A percentile compares a stretch with the other conserved stretches of the same genome.
These are phyloP conservation scores for Sciurus niger DNA, from an alignment of 2,113 vertebrate genomes.

Conservation along the genomic window DNA sequence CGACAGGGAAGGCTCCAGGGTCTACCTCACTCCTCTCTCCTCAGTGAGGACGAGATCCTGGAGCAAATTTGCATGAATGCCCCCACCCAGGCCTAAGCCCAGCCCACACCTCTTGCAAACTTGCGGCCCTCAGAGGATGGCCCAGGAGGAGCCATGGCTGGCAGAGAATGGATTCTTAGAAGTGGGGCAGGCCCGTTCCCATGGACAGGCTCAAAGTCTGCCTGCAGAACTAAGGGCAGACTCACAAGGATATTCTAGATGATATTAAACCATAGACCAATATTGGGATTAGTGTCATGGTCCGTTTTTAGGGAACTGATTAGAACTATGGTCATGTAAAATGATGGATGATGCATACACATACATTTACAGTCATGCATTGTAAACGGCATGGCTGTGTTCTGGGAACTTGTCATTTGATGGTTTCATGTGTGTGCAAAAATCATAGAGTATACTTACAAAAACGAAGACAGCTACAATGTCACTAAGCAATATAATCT, in stretches of 20 bases:
- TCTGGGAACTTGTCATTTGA: neutral
- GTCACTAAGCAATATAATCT: neutral
- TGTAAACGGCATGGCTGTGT: neutral
- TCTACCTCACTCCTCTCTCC: neutral
- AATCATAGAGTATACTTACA: neutral
- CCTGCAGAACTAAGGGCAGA: neutral
- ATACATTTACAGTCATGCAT: neutral
- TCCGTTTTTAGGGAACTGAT: neutral
- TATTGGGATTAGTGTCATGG: neutral
- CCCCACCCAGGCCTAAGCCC: neutral
- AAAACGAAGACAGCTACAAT: neutral
- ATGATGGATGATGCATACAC: neutral
- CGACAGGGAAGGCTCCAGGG: fast-evolving
- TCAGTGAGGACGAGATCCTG: neutral
- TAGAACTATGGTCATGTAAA: neutral
- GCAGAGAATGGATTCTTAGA: neutral
- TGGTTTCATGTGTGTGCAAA: neutral
- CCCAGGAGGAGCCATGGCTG: neutral
- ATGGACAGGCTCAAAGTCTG: neutral
- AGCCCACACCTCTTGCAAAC: neutral
- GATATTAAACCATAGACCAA: neutral
- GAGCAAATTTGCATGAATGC: too few relatives aligned
- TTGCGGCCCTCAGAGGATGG: neutral
- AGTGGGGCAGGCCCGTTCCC: neutral
- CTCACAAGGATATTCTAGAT: neutral